Evolutionary conservation across 2,113 vertebrate species (phyloP).

Genomic region (Malurus alboscapulatus): DNA sequence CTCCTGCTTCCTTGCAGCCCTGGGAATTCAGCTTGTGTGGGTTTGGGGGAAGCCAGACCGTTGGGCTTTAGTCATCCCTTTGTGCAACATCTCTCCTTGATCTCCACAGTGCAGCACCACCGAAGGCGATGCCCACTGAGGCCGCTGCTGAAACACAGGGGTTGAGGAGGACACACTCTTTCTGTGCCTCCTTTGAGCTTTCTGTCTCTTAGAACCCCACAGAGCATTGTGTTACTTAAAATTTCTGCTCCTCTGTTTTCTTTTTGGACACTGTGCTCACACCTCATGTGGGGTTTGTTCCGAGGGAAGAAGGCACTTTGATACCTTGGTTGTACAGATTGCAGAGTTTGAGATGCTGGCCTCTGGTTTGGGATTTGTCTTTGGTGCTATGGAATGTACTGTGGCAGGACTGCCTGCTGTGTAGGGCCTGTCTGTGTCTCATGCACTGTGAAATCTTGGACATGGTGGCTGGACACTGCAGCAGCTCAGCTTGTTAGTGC

Average conservation of each 20-base stretch:
- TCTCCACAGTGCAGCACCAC: neutral
- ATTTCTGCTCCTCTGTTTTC: neutral
- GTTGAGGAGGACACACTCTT: neutral
- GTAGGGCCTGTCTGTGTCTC: neutral
- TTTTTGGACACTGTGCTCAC: neutral
- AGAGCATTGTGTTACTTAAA: neutral
- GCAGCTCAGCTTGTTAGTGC: neutral
- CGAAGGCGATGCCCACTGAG: neutral
- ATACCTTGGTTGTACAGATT: neutral
- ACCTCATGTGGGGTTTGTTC: accelerated
- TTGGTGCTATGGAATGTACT: neutral
- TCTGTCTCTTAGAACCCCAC: neutral
- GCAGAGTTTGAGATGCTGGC: neutral
- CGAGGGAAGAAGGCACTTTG: neutral
- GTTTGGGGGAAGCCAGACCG: neutral
- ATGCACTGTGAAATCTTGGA: neutral
- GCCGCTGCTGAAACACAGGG: neutral
- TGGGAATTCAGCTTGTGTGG: neutral
- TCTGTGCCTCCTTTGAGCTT: neutral
- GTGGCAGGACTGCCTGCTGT: neutral
- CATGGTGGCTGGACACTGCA: neutral
- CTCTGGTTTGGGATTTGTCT: neutral
- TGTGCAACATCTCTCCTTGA: neutral
- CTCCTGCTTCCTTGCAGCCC: neutral
- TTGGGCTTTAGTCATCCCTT: neutral